Percentiles rank a stretch among this genome's conserved stretches.
Conservation (phyloP, 2,888 invertebrate genomes). For the Horisme vitalbata region DNA sequence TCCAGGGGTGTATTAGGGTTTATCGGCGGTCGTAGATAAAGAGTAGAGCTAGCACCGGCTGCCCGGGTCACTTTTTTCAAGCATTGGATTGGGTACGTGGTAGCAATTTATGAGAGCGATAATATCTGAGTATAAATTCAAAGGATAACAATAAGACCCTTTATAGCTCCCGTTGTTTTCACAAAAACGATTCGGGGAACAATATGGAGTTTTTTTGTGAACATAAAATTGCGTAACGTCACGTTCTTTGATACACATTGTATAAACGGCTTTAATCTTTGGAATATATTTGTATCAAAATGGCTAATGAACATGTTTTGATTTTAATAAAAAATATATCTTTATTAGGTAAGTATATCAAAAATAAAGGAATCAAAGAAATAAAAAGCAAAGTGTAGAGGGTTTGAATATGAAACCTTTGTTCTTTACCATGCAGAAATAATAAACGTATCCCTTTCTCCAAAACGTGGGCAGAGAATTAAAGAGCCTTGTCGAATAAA, state of each 20-base stretch:
- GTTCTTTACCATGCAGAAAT: no score
- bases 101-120: conserved; percentile 76
- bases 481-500: no score
- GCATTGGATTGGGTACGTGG: conserved; percentile 67
- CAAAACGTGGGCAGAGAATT: no score
- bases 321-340: no score
- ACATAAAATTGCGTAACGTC: conserved; percentile 72
- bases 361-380: no score
- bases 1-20: conserved; percentile 45
- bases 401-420: no score
- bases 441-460: no score
- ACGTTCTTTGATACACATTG: conserved; percentile 63
- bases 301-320: no score
- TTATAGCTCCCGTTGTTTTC: conserved; percentile 79
- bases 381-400: no score
- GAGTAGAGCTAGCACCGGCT: conserved; percentile 45
- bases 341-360: no score
- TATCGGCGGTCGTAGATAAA: conserved; percentile 50
- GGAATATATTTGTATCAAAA: no score
- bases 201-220: conserved; percentile 64
- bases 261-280: no score
- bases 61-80: conserved; percentile 65
- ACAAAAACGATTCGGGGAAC: conserved; percentile 73
- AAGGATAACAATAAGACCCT: conserved; percentile 81
- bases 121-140: conserved; percentile 81